Base-by-base conservation (phyloP, 2,113 vertebrate genomes). In the Hippocampus comes region DNA sequence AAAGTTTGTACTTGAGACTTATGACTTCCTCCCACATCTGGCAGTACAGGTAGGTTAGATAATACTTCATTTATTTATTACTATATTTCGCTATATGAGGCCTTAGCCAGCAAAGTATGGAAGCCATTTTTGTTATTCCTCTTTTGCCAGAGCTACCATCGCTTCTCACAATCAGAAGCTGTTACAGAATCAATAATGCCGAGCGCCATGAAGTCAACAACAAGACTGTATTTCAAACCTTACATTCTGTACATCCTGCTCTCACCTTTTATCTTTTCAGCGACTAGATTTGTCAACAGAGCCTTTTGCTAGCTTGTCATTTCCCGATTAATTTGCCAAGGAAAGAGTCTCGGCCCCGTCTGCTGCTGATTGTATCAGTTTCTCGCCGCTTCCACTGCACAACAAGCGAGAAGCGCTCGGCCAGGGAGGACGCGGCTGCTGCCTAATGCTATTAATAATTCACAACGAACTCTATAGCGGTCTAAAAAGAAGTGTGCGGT, bases 401-500 rank as follows among this genome's bases (percentile, higher is more conserved):
- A 73, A 79, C 74, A 73, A 68, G 60, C 57, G 66, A 48, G 67
- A 74, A 65, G 68, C 72, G 64, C 59, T 55, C 23, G 67, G 55
- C 63, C 63, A 2, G 20, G 59, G 74, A 81, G 68, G 76, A 74
- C 79, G 42, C 10, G 66, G n/a, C 20, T 63, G 76, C 73, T 64
- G 82, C 34, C 76, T 84, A 87, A 88, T 79, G 73, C 78, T 78
- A 76, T 90, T 86, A 84, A 90, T 89, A 87, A 89, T 89, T 89
- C 79, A 90, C 70, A 78, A 64, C 49, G 8, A 81, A 78, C 68
- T 80, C 78, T 60, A 51, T 63, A 66, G 74, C 76, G 77, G 70
- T 75, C 81, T 68, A 81, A 85, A 83, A 73, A 78, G 78, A 66
- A 75, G 76, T 27, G 66, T 77, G 77, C 12, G 34, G 64, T 25